Evolutionary conservation across 2,888 invertebrate genomes (phyloP), one percentile per base, ranked within the genome.

Genomic region (Drosophila mercatorum): DNA sequence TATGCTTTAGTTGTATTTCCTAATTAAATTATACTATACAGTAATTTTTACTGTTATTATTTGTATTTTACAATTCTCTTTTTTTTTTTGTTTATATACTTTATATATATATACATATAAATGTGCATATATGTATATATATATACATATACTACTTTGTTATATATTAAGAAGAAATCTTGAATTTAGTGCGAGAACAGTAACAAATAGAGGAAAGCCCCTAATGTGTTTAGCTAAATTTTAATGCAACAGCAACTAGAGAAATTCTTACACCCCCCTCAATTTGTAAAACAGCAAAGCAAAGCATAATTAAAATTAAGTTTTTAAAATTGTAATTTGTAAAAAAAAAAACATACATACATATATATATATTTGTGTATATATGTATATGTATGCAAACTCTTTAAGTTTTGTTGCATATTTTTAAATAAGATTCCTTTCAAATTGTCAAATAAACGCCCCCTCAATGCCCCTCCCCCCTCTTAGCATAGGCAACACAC

Each of bases 1-100:
- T 73, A 88, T 85, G 75, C 67, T 81, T 82, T 83, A 85, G 80
- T 83, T 78, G 69, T 77, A 79, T 72, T 81, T 79, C 49, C 61
- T 83, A 79, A 81, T 79, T 86, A 80, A 87, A 74, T 74, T 80
- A 83, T 73, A 47, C 59, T 68, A 63, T 10, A 26, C 71, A 80
- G 68, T 79, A 68, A 40, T 53, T 58, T 58, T 55, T 74, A 69
- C 76, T 77, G 76, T 76, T 80, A 60, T 40, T 52, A 55, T 44
- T 47, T 59, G 68, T 49, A 73, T 61, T 64, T 51, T 64, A 57
- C 10, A 22, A 40, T 11, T 47, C 41, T 55, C 26, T 41, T 43
- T 40, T 61, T 56, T 61, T 40, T 34, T 46, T 61, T 64, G 56
- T 55, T 43, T 46, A 0, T 43, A 2, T 43, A 17, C 17, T 40